A percentile compares a stretch with the other conserved stretches of the same genome.
These are phyloP conservation scores for Aplidium turbinatum DNA, from an alignment of 23 tunicate genomes.

Conservation along the genomic window DNA sequence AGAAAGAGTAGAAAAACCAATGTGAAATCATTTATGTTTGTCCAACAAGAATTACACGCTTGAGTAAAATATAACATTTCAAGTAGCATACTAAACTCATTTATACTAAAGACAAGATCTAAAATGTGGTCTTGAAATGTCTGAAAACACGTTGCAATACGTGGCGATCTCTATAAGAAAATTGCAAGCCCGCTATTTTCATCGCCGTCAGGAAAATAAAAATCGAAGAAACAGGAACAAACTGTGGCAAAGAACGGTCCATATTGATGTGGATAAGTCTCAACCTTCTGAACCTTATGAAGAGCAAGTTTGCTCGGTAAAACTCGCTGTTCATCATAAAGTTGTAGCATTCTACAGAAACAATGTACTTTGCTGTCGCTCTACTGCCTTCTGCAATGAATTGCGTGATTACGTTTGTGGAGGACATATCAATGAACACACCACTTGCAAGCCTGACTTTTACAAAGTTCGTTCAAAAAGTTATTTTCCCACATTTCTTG, in stretches of 20 bases:
- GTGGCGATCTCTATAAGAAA: constrained; percentile 12
- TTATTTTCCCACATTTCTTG: not conserved
- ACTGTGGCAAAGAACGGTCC: constrained; percentile 2
- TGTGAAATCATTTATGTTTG: no score
- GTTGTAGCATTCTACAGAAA: constrained; percentile 40
- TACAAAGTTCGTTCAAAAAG: not conserved
- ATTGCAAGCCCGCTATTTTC: constrained; percentile 23
- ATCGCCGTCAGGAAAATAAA: constrained; percentile 19
- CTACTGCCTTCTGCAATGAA: constrained; percentile 38
- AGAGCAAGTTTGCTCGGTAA: constrained; percentile 32
- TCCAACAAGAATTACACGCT: no score
- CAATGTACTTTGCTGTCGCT: constrained; percentile 23
- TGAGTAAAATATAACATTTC: no score
- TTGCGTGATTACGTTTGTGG: constrained; percentile 47
- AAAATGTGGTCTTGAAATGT: no score
- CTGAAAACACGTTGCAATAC: no score
- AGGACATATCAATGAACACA: not conserved
- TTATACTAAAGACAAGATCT: no score
- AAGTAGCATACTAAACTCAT: no score
- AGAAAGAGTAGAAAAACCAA: no score
- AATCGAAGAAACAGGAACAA: constrained; percentile 31
- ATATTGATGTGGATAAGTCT: constrained; percentile 32
- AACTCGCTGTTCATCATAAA: constrained; percentile 41
- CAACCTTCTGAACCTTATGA: constrained; percentile 21
- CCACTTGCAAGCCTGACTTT: not conserved